Conservation (phyloP, 2,113 vertebrate species). For the Gasterosteus aculeatus region DNA sequence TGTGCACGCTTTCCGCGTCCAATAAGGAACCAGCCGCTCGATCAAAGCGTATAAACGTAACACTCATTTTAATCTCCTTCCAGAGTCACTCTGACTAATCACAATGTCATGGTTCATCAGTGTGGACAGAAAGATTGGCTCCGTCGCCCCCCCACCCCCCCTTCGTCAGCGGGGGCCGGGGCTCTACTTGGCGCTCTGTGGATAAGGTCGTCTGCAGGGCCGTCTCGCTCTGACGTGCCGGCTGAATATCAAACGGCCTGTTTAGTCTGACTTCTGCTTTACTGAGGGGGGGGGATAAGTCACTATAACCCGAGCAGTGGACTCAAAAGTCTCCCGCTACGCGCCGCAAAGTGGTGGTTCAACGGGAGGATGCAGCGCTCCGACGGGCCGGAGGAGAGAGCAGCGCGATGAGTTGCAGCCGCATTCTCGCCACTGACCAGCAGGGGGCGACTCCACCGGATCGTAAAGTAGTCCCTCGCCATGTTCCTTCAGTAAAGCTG, state of each 20-base stretch:
- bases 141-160: conserved; percentile 32
- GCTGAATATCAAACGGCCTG: conserved; percentile 51
- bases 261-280: conserved; percentile 20
- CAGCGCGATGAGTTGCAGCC: no score
- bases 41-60: conserved; percentile 36
- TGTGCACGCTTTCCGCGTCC: background rate
- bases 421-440: background rate
- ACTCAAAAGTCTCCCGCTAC: no score
- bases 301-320: no score
- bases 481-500: no score
- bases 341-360: no score
- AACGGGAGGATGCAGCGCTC: no score
- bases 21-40: conserved; percentile 25
- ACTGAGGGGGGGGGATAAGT: background rate
- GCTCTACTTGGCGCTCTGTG: conserved; percentile 27
- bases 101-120: conserved; percentile 52
- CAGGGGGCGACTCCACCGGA: background rate
- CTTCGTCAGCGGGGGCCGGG: no score
- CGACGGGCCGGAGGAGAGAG: no score
- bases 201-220: no score
- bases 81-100: conserved; percentile 43
- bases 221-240: conserved; percentile 17
- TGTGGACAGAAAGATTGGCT: conserved; percentile 36
- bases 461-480: background rate
- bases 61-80: conserved; percentile 40